Percentiles rank a stretch among this genome's conserved stretches.
phyloP scores from a whole-genome alignment of 2,888 invertebrate species.

The Eristalinus sepulchralis region DNA sequence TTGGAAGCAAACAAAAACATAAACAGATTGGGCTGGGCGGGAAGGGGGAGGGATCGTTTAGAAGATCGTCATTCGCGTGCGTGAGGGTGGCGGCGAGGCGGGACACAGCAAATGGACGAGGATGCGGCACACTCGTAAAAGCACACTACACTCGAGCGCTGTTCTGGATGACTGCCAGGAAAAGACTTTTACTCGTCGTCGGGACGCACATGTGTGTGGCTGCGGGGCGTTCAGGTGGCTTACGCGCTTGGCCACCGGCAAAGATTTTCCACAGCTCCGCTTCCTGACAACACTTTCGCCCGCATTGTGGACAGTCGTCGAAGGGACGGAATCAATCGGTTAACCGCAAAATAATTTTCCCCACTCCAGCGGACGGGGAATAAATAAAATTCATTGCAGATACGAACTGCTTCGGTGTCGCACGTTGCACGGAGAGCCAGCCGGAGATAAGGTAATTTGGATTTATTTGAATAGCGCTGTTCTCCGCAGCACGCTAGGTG shows the following conservation, averaged over 20 bases:
- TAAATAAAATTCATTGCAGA: slow-evolving; percentile 54
- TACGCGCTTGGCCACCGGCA: slow-evolving; percentile 23
- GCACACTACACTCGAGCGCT: slow-evolving; percentile 32
- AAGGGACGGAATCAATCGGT: slow-evolving; percentile 64
- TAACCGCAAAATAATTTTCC: slow-evolving; percentile 64
- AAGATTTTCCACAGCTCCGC: slow-evolving; percentile 17
- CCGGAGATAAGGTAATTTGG: slow-evolving; percentile 64
- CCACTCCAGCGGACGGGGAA: slow-evolving; percentile 48
- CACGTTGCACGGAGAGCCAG: slow-evolving; percentile 15
- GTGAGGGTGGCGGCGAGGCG: neutral
- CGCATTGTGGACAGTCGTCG: slow-evolving; percentile 53
- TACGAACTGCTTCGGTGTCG: slow-evolving; percentile 13
- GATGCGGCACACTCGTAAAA: slow-evolving; percentile 23
- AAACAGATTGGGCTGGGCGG: neutral
- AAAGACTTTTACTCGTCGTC: slow-evolving; percentile 32
- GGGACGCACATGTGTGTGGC: slow-evolving; percentile 8
- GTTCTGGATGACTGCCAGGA: slow-evolving; percentile 54
- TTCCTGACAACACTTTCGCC: slow-evolving; percentile 53
- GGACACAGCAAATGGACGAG: neutral
- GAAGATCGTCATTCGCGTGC: neutral
- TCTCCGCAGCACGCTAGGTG: slow-evolving; percentile 28
- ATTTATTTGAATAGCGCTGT: slow-evolving; percentile 53
- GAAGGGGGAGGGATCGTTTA: neutral
- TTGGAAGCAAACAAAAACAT: slow-evolving; percentile 3
- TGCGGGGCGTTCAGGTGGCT: slow-evolving; percentile 54